Evolutionary conservation across 2,888 invertebrate species (phyloP), one percentile per base, ranked within the genome.

Genomic region (Eueremaeus valkanovi): DNA sequence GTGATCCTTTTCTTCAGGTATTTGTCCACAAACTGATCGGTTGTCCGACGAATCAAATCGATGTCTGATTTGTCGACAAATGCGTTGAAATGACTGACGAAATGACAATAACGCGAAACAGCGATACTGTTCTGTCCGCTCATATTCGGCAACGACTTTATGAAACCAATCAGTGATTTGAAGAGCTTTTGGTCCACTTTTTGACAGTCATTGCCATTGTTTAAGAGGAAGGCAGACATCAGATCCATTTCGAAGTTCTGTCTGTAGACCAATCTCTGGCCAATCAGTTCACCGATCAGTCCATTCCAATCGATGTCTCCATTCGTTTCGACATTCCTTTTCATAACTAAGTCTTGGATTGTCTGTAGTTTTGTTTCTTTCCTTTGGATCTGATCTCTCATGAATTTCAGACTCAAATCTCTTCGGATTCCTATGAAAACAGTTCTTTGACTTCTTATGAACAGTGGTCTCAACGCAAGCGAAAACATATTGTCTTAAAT

Each of bases 221-320:
- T 45, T 11, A 66, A 18, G 3, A 31, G 6, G 29, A 75, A 75
- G 9, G 75, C 72, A 2, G 55, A 40, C 33, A 75, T 49, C 27
- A 75, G 27, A 24, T 51, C 72, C 21, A 72, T 27, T 24, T 75
- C 75, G 55, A 72, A 75, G 36, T 75, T 75, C 0, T 49, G 27
- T 33, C 21, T 51, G 33, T 51, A 72, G 36, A 58, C 27, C 8
- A 75, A 21, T 11, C 36, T 21, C 27, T 58, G 75, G 55, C 58
- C 21, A 27, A 16, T 11, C 40, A 75, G 21, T 29, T 75, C 3
- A 18, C 9, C 27, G 11, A 49, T 29, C 1, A 72, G n/a, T 40
- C n/a, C 16, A 0, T 75, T 21, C 75, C 75, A 75, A 72, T 75
- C 24, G 11, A 75, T 72, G 36, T 55, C 49, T 61, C 40, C 40